A percentile compares a stretch with the other conserved stretches of the same genome.
Evolutionary conservation across 2,888 invertebrate genomes (phyloP).

Genomic region (Aporophyla nigra): DNA sequence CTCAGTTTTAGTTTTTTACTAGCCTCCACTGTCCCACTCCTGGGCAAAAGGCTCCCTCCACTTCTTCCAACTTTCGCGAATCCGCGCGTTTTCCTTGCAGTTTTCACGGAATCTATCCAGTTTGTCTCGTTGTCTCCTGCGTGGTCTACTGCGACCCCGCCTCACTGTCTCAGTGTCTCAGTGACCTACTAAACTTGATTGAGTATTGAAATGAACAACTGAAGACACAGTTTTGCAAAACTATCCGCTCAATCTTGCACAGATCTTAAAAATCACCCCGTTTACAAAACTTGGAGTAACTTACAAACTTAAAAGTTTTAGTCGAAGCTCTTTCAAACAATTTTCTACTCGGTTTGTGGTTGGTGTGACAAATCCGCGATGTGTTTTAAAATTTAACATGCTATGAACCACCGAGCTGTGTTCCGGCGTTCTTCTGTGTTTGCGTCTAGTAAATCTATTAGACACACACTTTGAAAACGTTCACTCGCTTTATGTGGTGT

Average conservation of each 20-base stretch:
- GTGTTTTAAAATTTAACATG: slow-evolving; percentile 35
- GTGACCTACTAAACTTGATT: neutral
- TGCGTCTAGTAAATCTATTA: slow-evolving; percentile 35
- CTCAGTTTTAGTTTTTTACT: no score
- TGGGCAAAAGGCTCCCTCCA: no score
- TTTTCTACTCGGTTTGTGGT: neutral
- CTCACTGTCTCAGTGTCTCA: no score
- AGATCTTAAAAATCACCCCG: neutral
- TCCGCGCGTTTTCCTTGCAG: no score
- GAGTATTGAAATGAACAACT: neutral
- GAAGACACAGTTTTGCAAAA: no score
- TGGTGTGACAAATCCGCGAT: slow-evolving; percentile 4
- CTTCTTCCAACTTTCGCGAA: no score
- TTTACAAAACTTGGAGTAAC: neutral
- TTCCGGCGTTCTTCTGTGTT: slow-evolving; percentile 15
- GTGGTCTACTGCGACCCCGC: no score
- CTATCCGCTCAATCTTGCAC: neutral
- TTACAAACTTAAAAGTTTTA: neutral
- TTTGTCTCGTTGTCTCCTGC: no score
- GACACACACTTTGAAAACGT: slow-evolving; percentile 30
- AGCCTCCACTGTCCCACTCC: no score
- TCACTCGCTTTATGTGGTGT: neutral
- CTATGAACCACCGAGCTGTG: neutral
- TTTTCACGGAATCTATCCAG: no score
- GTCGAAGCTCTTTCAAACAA: neutral